Percentiles rank a stretch among this genome's conserved stretches.
Evolutionary conservation across 2,888 invertebrate species (phyloP).

Genomic region (Flabesymbios commensalis): DNA sequence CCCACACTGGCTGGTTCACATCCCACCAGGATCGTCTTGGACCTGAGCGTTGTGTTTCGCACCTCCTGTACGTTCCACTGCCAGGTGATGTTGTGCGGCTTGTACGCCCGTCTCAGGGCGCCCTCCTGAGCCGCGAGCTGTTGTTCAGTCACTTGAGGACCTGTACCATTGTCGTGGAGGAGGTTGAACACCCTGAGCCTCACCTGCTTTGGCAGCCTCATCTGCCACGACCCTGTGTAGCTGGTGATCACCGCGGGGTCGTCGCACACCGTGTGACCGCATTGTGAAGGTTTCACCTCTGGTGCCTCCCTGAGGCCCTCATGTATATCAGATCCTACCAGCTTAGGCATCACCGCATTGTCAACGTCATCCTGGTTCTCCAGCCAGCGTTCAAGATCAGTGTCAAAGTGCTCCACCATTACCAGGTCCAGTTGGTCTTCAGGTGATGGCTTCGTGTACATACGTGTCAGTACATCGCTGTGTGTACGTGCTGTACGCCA

Average conservation of each 20-base stretch:
- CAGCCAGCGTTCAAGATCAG: neutral
- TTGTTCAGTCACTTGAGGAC: slow-evolving; percentile 41
- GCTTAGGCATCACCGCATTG: neutral
- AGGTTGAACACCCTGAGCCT: slow-evolving; percentile 44
- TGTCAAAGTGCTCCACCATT: neutral
- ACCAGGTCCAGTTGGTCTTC: neutral
- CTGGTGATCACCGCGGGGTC: slow-evolving; percentile 46
- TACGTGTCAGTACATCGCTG: slow-evolving; percentile 34
- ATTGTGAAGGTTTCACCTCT: slow-evolving; percentile 42
- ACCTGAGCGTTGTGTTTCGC: slow-evolving; percentile 40
- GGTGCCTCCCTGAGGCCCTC: slow-evolving; percentile 32
- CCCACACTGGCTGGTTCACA: slow-evolving; percentile 49
- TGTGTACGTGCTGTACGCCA: slow-evolving; percentile 41
- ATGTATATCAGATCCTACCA: neutral
- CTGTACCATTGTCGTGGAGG: slow-evolving; percentile 44
- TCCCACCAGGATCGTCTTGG: slow-evolving; percentile 42
- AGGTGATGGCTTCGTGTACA: slow-evolving; percentile 13
- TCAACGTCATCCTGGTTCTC: neutral
- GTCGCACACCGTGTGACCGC: slow-evolving; percentile 54
- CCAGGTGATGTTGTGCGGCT: slow-evolving; percentile 47
- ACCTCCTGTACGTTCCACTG: slow-evolving; percentile 8
- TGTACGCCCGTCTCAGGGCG: slow-evolving; percentile 43
- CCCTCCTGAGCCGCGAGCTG: slow-evolving; percentile 45
- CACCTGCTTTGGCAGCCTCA: slow-evolving; percentile 40
- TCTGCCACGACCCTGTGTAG: slow-evolving; percentile 36